A percentile compares a stretch with the other conserved stretches of the same genome.
Conservation (phyloP, 2,113 vertebrate genomes). For the Epinephelus moara region DNA sequence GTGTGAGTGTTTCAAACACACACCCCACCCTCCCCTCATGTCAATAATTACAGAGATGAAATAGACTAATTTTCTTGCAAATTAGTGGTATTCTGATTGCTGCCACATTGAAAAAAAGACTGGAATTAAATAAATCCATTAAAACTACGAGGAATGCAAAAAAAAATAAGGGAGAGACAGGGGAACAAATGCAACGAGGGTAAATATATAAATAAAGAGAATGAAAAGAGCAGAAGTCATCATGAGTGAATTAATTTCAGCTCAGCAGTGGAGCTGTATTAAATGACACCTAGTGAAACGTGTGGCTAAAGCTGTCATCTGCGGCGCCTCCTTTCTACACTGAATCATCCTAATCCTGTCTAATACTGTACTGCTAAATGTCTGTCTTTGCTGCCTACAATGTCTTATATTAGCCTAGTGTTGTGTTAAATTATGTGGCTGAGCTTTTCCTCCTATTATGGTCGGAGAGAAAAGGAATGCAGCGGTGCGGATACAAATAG, state of each 20-base stretch:
- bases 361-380: slow-evolving; percentile 70
- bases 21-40: slow-evolving; percentile 52
- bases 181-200: slow-evolving; percentile 17
- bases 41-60: slow-evolving; percentile 76
- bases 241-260: slow-evolving; percentile 66
- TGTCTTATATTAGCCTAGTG: slow-evolving; percentile 48
- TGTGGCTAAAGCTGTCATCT: slow-evolving; percentile 74
- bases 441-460: slow-evolving; percentile 39
- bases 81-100: slow-evolving; percentile 63
- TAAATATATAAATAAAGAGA: slow-evolving; percentile 66
- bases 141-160: slow-evolving; percentile 24
- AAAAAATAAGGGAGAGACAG: slow-evolving; percentile 1
- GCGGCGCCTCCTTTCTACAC: slow-evolving; percentile 55
- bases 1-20: slow-evolving; percentile 60
- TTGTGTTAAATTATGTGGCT: slow-evolving; percentile 65
- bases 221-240: slow-evolving; percentile 56
- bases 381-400: slow-evolving; percentile 51
- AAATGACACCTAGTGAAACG: slow-evolving; percentile 75
- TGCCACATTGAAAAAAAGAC: slow-evolving; percentile 38
- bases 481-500: slow-evolving; percentile 37
- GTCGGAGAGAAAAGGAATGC: slow-evolving; percentile 27
- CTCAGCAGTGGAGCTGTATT: slow-evolving; percentile 56
- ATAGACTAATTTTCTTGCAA: slow-evolving; percentile 68
- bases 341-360: slow-evolving; percentile 75
- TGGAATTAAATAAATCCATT: slow-evolving; percentile 69